These are phyloP conservation scores for Osedax fenrisi DNA, from an alignment of 2,888 invertebrate genomes.

Conservation along the genomic window DNA sequence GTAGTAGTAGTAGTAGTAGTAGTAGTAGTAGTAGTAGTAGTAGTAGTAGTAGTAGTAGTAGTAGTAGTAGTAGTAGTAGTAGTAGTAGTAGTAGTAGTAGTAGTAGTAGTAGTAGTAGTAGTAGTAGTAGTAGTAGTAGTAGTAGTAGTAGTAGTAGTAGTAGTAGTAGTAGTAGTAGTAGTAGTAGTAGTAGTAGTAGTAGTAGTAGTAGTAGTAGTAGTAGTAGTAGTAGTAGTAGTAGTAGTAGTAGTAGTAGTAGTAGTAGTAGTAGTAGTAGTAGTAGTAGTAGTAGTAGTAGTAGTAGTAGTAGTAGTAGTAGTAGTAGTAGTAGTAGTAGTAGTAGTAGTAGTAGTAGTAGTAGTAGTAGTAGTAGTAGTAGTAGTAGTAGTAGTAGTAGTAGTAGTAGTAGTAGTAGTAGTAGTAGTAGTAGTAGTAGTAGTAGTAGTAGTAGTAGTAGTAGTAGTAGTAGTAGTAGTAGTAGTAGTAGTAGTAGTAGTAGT, in stretches of 20 bases:
- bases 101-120: conserved; percentile 14
- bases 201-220: conserved; percentile 14
- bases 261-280: conserved; percentile 9
- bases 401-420: conserved; percentile 13
- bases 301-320: neutral
- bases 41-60: conserved; percentile 15
- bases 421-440: conserved; percentile 9
- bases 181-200: conserved; percentile 18
- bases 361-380: conserved; percentile 9
- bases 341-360: conserved; percentile 12
- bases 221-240: conserved; percentile 12
- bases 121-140: conserved; percentile 17
- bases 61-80: neutral
- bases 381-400: conserved; percentile 7
- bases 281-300: conserved; percentile 6
- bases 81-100: neutral
- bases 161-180: conserved; percentile 18
- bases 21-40: conserved; percentile 22
- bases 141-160: conserved; percentile 18
- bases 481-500: conserved; percentile 6
- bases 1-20: conserved; percentile 21
- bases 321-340: conserved; percentile 2
- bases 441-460: conserved; percentile 14
- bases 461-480: conserved; percentile 12
- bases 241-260: conserved; percentile 14